Percentiles rank a stretch among this genome's conserved stretches.
Conservation (phyloP, 2,797 vertebrate species). For the Pseudopleuronectes americanus region DNA sequence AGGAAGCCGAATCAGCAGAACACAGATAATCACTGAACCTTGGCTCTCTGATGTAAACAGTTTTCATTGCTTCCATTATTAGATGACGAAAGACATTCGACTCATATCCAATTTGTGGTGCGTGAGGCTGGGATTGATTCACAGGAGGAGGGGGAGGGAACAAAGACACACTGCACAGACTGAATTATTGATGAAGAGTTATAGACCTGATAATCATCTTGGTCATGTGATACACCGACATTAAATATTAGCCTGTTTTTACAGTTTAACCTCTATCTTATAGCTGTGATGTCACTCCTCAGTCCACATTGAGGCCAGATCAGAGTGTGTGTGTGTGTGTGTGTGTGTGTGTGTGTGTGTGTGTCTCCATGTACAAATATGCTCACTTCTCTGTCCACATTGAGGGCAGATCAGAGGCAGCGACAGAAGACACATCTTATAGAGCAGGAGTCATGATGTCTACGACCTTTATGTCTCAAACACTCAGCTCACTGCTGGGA, state of each 20-base stretch:
- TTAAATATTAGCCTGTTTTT: slow-evolving; percentile 22
- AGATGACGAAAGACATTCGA: slow-evolving; percentile 34
- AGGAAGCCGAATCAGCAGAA: slow-evolving; percentile 46
- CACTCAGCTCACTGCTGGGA: neutral
- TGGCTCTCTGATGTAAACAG: slow-evolving; percentile 13
- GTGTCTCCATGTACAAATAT: neutral
- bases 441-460: slow-evolving; percentile 30
- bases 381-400: slow-evolving; percentile 1
- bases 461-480: slow-evolving; percentile 47
- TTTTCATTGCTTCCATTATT: slow-evolving; percentile 30
- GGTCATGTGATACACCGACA: slow-evolving; percentile 55
- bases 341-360: neutral
- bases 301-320: too few relatives aligned
- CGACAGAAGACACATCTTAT: neutral
- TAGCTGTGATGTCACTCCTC: neutral
- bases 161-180: slow-evolving; percentile 49
- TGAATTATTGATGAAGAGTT: slow-evolving; percentile 78
- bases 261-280: neutral
- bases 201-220: slow-evolving; percentile 63
- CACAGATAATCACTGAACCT: slow-evolving; percentile 27
- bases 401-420: neutral
- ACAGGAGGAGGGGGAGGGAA: slow-evolving; percentile 29
- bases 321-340: neutral
- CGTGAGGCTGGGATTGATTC: slow-evolving; percentile 28
- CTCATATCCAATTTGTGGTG: slow-evolving; percentile 19